phyloP scores from a whole-genome alignment of 2,888 invertebrate genomes.

The Heliconius sara region DNA sequence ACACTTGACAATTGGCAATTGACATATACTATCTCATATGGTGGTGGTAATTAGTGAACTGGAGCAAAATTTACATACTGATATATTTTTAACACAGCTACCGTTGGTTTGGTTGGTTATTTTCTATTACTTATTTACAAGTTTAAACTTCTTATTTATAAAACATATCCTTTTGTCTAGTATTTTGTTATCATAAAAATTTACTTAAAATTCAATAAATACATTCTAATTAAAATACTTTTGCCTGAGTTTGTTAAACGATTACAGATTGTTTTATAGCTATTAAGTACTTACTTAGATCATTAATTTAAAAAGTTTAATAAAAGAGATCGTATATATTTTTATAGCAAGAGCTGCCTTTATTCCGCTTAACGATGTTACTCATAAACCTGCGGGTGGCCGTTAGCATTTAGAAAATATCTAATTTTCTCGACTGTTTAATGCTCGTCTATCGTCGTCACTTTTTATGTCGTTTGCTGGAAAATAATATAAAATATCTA shows the following conservation, averaged over 20 bases:
- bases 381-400: slow-evolving; percentile 15
- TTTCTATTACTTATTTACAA: neutral
- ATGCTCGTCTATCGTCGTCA: neutral
- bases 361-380: neutral
- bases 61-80: slow-evolving; percentile 71
- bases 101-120: neutral
- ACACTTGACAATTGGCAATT: slow-evolving; percentile 56
- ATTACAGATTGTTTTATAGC: neutral
- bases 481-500: neutral
- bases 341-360: neutral
- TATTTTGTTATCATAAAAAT: too few relatives aligned
- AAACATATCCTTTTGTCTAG: too few relatives aligned
- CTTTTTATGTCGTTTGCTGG: neutral
- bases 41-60: slow-evolving; percentile 69
- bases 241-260: too few relatives aligned
- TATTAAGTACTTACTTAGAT: neutral
- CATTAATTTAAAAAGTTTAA: neutral
- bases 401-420: slow-evolving; percentile 12
- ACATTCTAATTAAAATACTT: too few relatives aligned
- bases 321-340: neutral
- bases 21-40: slow-evolving; percentile 49
- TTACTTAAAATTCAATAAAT: too few relatives aligned
- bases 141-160: neutral
- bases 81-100: slow-evolving; percentile 15
- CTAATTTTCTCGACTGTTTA: slow-evolving; percentile 1